Evolutionary conservation across 2,797 vertebrate species (phyloP).

Genomic region (Prunella strophiata): DNA sequence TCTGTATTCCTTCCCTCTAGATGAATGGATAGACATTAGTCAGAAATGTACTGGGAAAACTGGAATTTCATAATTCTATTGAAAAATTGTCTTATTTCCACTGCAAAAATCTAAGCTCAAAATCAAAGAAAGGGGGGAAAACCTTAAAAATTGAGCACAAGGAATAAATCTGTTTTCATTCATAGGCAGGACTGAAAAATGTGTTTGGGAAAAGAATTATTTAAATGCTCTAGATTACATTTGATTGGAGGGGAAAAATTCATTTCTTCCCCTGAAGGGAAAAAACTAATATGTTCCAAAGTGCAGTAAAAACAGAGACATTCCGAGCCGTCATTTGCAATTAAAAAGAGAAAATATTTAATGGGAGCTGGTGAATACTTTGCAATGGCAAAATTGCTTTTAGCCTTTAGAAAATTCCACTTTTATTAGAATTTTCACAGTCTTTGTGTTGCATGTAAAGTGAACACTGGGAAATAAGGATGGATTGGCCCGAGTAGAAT

Average conservation of each 20-base stretch:
- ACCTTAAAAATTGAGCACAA: background rate
- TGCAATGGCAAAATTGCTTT: background rate
- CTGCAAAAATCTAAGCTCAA: background rate
- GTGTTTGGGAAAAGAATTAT: conserved; percentile 7
- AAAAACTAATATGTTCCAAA: conserved; percentile 15
- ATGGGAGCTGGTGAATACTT: background rate
- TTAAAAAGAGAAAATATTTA: conserved; percentile 56
- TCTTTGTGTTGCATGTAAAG: background rate
- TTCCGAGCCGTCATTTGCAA: conserved; percentile 29
- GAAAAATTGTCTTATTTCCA: background rate
- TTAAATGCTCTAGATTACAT: conserved; percentile 6
- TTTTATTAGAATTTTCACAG: background rate
- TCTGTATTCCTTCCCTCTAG: background rate
- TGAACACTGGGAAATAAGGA: background rate
- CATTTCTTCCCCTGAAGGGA: conserved; percentile 2
- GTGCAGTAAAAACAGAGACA: background rate
- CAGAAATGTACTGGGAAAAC: conserved; percentile 7
- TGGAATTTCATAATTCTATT: background rate
- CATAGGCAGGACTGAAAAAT: background rate
- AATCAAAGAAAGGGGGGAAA: background rate
- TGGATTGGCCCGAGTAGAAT: background rate
- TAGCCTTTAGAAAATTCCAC: background rate
- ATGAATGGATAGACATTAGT: background rate
- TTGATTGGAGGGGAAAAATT: conserved; percentile 14
- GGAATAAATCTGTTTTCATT: conserved; percentile 19